Evolutionary conservation across 2,113 vertebrate species (phyloP).

Genomic region (Tauraco erythrolophus): DNA sequence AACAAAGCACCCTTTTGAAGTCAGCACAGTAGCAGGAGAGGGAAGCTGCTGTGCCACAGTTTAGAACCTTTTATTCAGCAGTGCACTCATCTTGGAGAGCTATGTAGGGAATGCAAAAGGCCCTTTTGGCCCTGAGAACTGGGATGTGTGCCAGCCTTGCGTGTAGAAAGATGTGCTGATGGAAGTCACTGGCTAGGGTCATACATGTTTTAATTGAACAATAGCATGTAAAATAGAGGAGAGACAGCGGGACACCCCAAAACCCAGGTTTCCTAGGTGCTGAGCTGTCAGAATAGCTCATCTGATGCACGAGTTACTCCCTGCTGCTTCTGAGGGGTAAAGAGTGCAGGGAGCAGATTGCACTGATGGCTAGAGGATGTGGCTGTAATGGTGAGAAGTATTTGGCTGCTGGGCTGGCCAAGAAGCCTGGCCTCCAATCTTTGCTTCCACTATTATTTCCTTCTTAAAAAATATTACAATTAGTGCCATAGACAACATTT

Average conservation of each 20-base stretch:
- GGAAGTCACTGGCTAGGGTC: background rate
- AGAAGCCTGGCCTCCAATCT: background rate
- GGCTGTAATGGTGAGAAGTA: background rate
- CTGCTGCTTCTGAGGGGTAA: background rate
- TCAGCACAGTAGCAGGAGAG: background rate
- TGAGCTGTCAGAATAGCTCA: background rate
- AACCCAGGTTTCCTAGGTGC: background rate
- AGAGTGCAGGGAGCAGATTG: background rate
- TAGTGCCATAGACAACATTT: background rate
- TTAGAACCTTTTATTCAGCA: background rate
- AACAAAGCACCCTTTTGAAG: background rate
- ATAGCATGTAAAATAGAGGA: background rate
- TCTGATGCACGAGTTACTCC: background rate
- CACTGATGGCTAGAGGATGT: background rate
- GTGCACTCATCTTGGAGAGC: background rate
- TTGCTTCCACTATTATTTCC: background rate
- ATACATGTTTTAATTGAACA: background rate
- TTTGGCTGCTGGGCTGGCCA: background rate
- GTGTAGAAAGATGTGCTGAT: background rate
- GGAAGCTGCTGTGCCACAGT: background rate
- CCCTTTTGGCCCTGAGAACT: background rate
- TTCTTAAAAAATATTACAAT: background rate
- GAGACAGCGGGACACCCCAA: background rate
- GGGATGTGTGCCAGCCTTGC: background rate
- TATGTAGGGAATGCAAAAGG: background rate